Evolutionary conservation across 1,140 invertebrate genomes (phyloP).

Genomic region (Trachymyrmex cornetzi): DNA sequence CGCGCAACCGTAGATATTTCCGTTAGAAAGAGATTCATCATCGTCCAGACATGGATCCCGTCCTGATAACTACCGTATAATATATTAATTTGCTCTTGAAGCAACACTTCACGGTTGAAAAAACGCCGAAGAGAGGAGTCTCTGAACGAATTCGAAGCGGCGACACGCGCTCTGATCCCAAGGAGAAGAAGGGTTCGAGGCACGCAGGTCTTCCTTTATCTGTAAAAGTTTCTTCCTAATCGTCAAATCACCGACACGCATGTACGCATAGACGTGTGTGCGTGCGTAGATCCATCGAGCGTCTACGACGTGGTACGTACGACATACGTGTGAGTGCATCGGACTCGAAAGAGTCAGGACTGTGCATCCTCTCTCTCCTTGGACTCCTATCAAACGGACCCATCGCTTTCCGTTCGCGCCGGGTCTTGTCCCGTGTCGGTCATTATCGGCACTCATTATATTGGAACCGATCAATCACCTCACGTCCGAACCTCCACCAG

Average conservation of each 20-base stretch:
- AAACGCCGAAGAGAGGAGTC: constrained; percentile 26
- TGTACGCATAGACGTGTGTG: constrained; percentile 17
- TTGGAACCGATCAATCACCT: constrained; percentile 84
- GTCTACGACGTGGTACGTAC: constrained; percentile 20
- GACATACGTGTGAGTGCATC: constrained; percentile 24
- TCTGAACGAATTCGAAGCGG: constrained; percentile 11
- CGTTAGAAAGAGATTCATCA: constrained; percentile 56
- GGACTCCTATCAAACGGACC: constrained; percentile 77
- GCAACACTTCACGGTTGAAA: constrained; percentile 58
- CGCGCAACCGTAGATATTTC: constrained; percentile 33
- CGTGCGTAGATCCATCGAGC: constrained; percentile 31
- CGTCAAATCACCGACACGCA: constrained; percentile 7
- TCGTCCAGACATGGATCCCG: constrained; percentile 22
- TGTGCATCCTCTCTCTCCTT: constrained; percentile 65
- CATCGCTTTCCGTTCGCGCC: constrained; percentile 81
- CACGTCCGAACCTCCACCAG: constrained; percentile 76
- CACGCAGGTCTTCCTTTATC: neutral
- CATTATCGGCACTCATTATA: constrained; percentile 86
- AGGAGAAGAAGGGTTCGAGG: constrained; percentile 9
- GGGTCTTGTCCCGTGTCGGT: constrained; percentile 83
- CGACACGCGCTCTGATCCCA: constrained; percentile 38
- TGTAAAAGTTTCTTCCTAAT: constrained; percentile 35
- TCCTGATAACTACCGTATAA: constrained; percentile 59
- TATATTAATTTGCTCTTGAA: constrained; percentile 56
- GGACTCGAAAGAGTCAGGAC: constrained; percentile 39